phyloP scores from a whole-genome alignment of 2,888 invertebrate species.

The Platerodrilus igneus region DNA sequence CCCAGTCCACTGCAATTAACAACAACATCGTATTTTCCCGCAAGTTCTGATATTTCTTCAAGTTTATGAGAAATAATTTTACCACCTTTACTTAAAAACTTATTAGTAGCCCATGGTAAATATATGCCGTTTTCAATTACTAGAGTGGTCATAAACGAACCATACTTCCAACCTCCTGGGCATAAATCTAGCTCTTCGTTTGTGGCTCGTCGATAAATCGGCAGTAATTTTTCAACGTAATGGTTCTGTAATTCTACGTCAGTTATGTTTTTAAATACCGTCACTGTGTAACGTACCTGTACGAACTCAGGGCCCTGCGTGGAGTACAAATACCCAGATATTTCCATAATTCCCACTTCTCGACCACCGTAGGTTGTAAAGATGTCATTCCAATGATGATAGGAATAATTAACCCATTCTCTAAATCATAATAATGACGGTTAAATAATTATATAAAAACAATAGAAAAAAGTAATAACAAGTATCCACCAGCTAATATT shows the following conservation, averaged over 20 bases:
- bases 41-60: conserved; percentile 57
- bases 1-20: conserved; percentile 85
- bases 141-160: conserved; percentile 75
- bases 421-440: too few species aligned
- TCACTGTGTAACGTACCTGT: conserved; percentile 53
- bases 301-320: conserved; percentile 62
- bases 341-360: conserved; percentile 62
- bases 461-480: too few species aligned
- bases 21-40: conserved; percentile 61
- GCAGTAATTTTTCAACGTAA: conserved; percentile 71
- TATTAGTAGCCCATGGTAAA: conserved; percentile 72
- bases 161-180: conserved; percentile 75
- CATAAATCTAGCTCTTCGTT: conserved; percentile 71
- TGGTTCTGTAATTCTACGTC: conserved; percentile 72
- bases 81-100: conserved; percentile 61
- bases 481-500: too few species aligned
- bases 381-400: too few species aligned
- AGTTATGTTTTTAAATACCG: too few species aligned
- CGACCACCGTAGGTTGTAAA: too few species aligned
- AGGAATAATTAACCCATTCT: too few species aligned
- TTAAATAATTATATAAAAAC: too few species aligned
- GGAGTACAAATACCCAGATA: conserved; percentile 78
- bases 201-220: conserved; percentile 66
- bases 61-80: conserved; percentile 55
- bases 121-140: conserved; percentile 69